Evolutionary conservation across 2,888 invertebrate genomes (phyloP), one percentile per base, ranked within the genome.

Genomic region (Argyresthia goedartella): DNA sequence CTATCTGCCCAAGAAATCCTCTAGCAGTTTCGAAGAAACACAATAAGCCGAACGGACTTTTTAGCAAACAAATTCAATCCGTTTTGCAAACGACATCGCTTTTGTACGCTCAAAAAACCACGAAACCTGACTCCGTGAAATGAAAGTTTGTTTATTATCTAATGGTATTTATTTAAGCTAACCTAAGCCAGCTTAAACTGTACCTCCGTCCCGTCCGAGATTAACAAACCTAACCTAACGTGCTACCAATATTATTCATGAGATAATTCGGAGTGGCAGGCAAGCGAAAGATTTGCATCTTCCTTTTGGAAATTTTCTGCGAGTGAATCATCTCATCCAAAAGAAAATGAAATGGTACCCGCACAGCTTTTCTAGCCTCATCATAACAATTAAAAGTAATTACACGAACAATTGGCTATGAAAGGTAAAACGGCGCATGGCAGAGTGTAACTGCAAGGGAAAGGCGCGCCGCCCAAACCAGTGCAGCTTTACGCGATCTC

Each of bases 121-220:
- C 51, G 44, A 50, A 25, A 56, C 55, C 60, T 52, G 43, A 52
- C 54, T 54, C 36, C 36, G 56, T 60, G 57, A 60, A 64, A 63
- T 57, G 57, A 62, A 59, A 56, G 57, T 82, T 81, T 82, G 76
- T 79, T 79, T 76, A 74, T 78, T 73, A 71, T 75, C 69, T 82
- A 79, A 82, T 81, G 63, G 75, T 80, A 80, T 84, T 84, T 82
- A 73, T 74, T 78, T 81, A 79, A 82, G 51, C 49, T 43, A 79
- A 75, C 73, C 73, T 70, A 57, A 67, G 71, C 70, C 74, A 61
- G 76, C 75, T 84, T 79, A 81, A 76, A 75, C 75, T 73, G 77
- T 82, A 80, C 81, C 79, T 73, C 76, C 25, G 41, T 42, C 33
- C 13, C 11, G 8, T 7, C 3, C n/a, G 13, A 42, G 50, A 50